Base-by-base conservation (phyloP, 2,888 invertebrate genomes). In the Oegoconia quadripuncta region DNA sequence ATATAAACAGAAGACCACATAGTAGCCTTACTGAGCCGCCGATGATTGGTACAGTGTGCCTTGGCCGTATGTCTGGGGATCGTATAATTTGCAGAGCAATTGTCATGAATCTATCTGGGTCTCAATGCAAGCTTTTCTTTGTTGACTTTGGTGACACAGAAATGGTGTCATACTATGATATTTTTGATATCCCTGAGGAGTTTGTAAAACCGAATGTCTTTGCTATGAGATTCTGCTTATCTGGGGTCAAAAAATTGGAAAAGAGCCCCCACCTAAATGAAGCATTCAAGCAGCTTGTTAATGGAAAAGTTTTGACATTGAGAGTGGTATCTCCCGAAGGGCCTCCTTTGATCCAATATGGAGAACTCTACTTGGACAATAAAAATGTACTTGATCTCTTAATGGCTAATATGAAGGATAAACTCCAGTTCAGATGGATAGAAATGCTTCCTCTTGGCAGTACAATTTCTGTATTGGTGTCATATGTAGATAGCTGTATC, bases 121-220 rank as follows among this genome's bases (percentile, higher is more conserved):
- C 91, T 13, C 90, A 91, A 34, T 94, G 92, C 64, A 93, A 93
- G 72, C 89, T 95, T 3, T 93, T 92, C 60, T 95, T 93, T 69
- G 93, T 95, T 18, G 95, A 95, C 71, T 95, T 93, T 68, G 95
- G 95, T 17, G 93, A 94, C 61, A 92, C 92, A 4, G 95, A 94
- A 75, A 80, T 91, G 58, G 90, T 94, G 8, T 89, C 92, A 0
- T 91, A 91, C 46, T 89, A 91, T 49, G 91, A 93, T 52, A 90
- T 95, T 33, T 95, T 90, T 70, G 92, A 93, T 66, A 91, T 95
- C 51, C 94, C 95, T 0, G 89, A 91, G 41, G 91, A 92, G 58
- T 92, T 91, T 72, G 89, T 94, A 1, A 89, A 90, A 40, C 91
- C 92, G 0, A 91, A 91, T 80, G 92, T 93, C 3, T 92, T 93